These are phyloP conservation scores for Gallinago jamesoni DNA, from an alignment of 2,113 vertebrate species.

Conservation along the genomic window DNA sequence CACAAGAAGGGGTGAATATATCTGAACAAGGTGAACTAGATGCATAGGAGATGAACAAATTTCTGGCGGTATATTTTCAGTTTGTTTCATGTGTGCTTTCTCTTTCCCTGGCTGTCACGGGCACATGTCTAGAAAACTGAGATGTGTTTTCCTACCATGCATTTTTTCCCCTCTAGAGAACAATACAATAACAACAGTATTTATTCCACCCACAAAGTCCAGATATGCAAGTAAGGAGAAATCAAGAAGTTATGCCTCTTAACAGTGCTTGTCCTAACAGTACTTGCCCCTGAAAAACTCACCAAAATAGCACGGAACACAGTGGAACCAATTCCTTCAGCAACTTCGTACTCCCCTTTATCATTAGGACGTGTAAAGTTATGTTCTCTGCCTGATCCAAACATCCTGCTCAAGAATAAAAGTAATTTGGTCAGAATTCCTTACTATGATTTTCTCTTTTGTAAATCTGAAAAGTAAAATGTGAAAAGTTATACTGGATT, in stretches of 20 bases:
- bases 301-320: constrained; percentile 98
- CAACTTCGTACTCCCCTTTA: constrained; percentile 97
- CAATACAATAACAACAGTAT: not conserved
- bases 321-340: constrained; percentile 97
- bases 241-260: not conserved
- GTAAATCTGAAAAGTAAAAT: not conserved
- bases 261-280: not conserved
- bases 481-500: not conserved
- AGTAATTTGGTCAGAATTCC: not conserved
- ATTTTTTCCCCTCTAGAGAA: not conserved
- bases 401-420: constrained; percentile 83
- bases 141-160: not conserved
- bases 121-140: not conserved
- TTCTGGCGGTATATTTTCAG: not conserved
- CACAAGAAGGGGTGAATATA: not conserved
- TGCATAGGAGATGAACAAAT: not conserved
- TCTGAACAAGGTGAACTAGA: not conserved
- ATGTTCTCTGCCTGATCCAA: constrained; percentile 97
- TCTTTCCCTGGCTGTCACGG: not conserved
- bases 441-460: not conserved
- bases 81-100: not conserved
- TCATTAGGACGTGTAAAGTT: constrained; percentile 98
- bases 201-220: not conserved
- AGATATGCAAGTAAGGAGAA: not conserved
- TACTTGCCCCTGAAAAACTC: constrained; percentile 47